A percentile compares a stretch with the other conserved stretches of the same genome.
Evolutionary conservation across 2,113 vertebrate genomes (phyloP).

Genomic region (Neotragus pygmaeus): DNA sequence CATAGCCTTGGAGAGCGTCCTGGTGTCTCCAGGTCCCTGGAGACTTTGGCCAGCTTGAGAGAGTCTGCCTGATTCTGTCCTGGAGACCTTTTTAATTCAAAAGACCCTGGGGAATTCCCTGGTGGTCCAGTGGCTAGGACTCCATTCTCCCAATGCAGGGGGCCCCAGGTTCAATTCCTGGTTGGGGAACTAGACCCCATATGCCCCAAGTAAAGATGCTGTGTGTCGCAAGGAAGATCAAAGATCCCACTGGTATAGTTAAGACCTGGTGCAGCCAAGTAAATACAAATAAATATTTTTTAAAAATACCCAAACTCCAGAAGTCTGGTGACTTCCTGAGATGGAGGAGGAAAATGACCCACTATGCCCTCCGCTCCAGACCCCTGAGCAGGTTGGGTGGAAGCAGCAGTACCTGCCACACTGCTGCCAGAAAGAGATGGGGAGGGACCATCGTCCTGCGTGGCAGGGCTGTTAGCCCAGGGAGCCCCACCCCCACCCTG

Average conservation of each 20-base stretch:
- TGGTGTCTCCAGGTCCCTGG: neutral
- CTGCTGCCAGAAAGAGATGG: neutral
- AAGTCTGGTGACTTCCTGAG: neutral
- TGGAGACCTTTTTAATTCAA: neutral
- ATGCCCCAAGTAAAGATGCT: rapidly evolving
- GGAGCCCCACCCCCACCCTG: neutral
- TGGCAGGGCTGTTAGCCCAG: neutral
- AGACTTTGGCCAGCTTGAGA: neutral
- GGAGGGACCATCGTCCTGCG: neutral
- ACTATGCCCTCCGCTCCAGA: rapidly evolving
- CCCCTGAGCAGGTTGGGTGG: neutral
- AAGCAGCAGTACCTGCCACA: neutral
- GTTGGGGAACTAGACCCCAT: neutral
- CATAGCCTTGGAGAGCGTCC: neutral
- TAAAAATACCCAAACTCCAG: neutral
- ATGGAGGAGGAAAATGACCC: neutral
- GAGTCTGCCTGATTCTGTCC: neutral
- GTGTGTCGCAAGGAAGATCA: neutral
- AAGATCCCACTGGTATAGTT: neutral
- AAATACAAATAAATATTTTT: neutral
- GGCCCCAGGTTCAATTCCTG: neutral
- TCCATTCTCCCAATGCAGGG: neutral
- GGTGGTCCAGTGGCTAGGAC: neutral
- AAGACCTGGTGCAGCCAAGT: neutral
- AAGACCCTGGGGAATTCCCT: neutral